Conservation (phyloP, 2,797 vertebrate genomes). For the Galago senegalensis region DNA sequence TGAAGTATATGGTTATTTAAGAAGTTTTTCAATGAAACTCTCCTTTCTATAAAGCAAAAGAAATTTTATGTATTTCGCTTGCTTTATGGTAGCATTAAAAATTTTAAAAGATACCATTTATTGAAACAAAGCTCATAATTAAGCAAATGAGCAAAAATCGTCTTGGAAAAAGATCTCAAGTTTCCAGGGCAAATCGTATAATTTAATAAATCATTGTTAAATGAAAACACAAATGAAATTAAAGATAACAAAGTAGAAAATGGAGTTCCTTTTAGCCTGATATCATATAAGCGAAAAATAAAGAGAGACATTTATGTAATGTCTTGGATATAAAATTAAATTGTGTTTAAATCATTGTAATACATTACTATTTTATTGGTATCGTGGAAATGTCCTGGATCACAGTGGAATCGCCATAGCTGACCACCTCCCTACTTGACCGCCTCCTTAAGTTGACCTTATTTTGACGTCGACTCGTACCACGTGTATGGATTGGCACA, state of each 20-base stretch:
- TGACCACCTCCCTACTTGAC: too few species aligned
- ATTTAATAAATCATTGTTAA: not conserved
- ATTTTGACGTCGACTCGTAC: too few species aligned
- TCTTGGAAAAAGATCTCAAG: not conserved
- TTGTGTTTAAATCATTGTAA: not conserved
- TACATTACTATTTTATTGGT: constrained; percentile 7
- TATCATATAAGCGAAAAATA: not conserved
- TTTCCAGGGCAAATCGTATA: not conserved
- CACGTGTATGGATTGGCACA: too few species aligned
- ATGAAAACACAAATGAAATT: not conserved
- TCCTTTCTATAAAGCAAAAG: not conserved
- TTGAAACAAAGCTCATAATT: not conserved
- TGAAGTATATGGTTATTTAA: not conserved
- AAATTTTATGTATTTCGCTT: not conserved
- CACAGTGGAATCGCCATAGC: too few species aligned
- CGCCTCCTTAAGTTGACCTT: too few species aligned
- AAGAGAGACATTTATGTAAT: not conserved
- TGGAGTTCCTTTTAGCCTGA: not conserved
- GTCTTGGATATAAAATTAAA: not conserved
- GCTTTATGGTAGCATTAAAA: not conserved
- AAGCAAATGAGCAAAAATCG: not conserved
- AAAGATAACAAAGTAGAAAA: constrained; percentile 1
- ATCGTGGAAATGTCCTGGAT: not conserved
- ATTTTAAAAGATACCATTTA: not conserved
- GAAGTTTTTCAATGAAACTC: not conserved